Evolutionary conservation across 2,113 vertebrate genomes (phyloP).

Genomic region (Butorides virescens): DNA sequence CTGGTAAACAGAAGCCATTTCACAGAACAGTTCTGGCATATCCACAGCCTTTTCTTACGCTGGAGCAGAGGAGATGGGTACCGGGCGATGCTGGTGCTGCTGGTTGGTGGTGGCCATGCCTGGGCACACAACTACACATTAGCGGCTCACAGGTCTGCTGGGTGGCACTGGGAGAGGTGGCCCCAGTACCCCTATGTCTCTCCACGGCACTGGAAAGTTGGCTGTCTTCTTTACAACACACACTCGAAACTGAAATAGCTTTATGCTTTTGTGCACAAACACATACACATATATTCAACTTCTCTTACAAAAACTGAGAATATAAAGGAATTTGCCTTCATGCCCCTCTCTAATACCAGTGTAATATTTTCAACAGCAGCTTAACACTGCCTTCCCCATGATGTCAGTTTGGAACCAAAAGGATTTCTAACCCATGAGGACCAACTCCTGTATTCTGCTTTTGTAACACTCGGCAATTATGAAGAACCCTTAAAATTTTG

Average conservation of each 20-base stretch:
- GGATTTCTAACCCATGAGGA: not conserved
- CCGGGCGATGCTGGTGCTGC: not conserved
- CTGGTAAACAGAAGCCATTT: not conserved
- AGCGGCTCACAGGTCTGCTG: not conserved
- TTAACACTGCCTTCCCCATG: not conserved
- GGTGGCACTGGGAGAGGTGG: not conserved
- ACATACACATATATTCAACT: not conserved
- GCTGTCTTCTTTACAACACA: not conserved
- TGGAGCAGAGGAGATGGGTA: not conserved
- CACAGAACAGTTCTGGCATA: not conserved
- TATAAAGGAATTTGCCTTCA: not conserved
- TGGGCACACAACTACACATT: rapidly evolving
- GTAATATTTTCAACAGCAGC: not conserved
- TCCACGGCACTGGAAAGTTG: not conserved
- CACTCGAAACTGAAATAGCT: not conserved
- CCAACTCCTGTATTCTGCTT: not conserved
- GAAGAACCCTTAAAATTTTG: not conserved
- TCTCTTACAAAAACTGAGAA: not conserved
- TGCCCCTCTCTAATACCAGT: not conserved
- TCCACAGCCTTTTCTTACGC: not conserved
- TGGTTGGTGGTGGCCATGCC: not conserved
- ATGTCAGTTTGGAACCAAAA: not conserved
- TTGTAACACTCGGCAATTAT: not conserved
- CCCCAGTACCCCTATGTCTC: not conserved
- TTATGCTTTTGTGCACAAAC: not conserved